Evolutionary conservation across 35 echinoderm and acorn worm genomes (phyloP).

Genomic region (Apostichopus californicus): DNA sequence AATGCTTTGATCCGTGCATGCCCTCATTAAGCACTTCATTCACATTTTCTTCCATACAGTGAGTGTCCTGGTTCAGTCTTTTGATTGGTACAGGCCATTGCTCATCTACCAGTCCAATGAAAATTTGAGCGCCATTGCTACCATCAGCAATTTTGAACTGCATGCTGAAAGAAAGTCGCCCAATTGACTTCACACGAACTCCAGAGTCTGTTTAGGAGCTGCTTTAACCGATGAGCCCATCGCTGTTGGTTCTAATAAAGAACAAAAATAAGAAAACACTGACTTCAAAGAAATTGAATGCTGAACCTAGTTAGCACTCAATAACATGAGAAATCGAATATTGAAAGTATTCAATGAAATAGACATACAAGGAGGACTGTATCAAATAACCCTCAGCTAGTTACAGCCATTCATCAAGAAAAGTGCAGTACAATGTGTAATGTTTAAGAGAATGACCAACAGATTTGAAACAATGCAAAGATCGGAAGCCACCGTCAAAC

Average conservation of each 20-base stretch:
- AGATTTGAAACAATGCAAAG: too few species aligned
- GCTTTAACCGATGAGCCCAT: background rate
- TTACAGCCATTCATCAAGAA: too few species aligned
- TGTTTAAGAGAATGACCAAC: too few species aligned
- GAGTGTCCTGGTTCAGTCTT: background rate
- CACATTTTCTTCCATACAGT: background rate
- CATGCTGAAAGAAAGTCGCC: background rate
- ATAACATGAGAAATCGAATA: too few species aligned
- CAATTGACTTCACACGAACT: background rate
- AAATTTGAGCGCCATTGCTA: constrained; percentile 32
- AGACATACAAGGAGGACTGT: too few species aligned
- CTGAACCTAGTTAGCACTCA: too few species aligned
- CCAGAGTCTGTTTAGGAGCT: background rate
- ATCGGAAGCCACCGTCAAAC: too few species aligned
- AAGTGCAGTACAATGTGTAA: too few species aligned
- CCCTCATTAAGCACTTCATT: background rate
- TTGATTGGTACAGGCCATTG: background rate
- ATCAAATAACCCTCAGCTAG: too few species aligned
- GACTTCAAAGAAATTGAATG: too few species aligned
- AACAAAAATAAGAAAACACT: background rate
- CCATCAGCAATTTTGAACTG: constrained; percentile 12
- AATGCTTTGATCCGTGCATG: background rate
- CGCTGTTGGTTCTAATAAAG: background rate
- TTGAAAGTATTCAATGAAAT: too few species aligned
- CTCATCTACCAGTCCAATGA: background rate